A percentile compares a stretch with the other conserved stretches of the same genome.
Evolutionary conservation across 2,797 vertebrate species (phyloP).

Genomic region (Melopsittacus undulatus): DNA sequence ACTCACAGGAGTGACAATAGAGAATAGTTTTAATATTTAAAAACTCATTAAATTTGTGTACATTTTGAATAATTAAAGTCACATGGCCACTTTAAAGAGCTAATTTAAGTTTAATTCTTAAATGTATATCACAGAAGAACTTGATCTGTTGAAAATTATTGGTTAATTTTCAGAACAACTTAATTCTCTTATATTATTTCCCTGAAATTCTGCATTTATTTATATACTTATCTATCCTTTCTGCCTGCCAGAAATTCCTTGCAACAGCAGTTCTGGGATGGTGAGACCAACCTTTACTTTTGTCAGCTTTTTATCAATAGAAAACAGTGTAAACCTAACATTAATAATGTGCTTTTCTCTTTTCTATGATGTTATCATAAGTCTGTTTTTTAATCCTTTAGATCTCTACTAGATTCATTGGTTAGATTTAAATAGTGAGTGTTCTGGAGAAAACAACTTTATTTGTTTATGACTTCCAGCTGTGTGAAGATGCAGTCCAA

Average conservation of each 20-base stretch:
- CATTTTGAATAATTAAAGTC: slow-evolving; percentile 86
- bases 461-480: slow-evolving; percentile 53
- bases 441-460: not conserved
- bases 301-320: not conserved
- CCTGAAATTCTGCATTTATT: not conserved
- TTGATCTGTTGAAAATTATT: slow-evolving; percentile 52
- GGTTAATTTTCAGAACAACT: slow-evolving; percentile 54
- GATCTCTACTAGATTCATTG: slow-evolving; percentile 12
- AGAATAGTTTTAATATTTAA: slow-evolving; percentile 98
- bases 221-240: not conserved
- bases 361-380: not conserved
- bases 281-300: not conserved
- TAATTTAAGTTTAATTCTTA: slow-evolving; percentile 80
- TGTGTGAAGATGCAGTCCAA: not conserved
- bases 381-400: slow-evolving; percentile 33
- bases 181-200: slow-evolving; percentile 36
- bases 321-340: not conserved
- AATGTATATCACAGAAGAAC: slow-evolving; percentile 74
- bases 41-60: slow-evolving; percentile 95
- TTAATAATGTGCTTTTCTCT: not conserved
- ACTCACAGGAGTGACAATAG: slow-evolving; percentile 92
- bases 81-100: slow-evolving; percentile 74
- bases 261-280: not conserved
- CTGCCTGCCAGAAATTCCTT: not conserved
- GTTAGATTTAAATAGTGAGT: slow-evolving; percentile 29